A percentile compares a stretch with the other conserved stretches of the same genome.
These are phyloP conservation scores for Condylura cristata DNA, from an alignment of 2,113 vertebrate species.

Conservation along the genomic window DNA sequence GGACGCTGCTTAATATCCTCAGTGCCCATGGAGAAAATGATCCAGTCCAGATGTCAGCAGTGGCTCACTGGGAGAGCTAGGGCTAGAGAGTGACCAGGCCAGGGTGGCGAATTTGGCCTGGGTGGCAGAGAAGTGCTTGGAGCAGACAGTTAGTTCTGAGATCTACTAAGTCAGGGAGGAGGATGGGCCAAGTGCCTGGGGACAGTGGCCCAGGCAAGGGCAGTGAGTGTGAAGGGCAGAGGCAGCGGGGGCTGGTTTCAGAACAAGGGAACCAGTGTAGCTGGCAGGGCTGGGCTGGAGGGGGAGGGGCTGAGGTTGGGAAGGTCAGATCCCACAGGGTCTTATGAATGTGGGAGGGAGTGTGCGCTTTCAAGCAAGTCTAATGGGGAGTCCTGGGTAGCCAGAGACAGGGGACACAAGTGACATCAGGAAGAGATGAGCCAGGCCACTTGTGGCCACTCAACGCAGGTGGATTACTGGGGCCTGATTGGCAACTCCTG, in stretches of 20 bases:
- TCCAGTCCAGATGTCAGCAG: neutral
- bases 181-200: neutral
- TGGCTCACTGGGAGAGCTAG: neutral
- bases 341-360: neutral
- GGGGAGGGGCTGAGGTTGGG: neutral
- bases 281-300: neutral
- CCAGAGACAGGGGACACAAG: neutral
- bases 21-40: rapidly evolving
- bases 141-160: neutral
- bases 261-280: constrained; percentile 54
- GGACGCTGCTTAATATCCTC: neutral
- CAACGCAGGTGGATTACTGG: neutral
- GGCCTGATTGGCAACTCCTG: neutral
- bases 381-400: neutral
- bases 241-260: neutral
- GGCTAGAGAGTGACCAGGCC: neutral
- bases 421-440: neutral
- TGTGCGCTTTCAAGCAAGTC: neutral
- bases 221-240: neutral
- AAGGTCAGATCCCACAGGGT: neutral
- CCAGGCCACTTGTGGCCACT: no score
- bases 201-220: neutral
- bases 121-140: no score
- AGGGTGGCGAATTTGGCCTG: no score
- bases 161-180: neutral